A percentile compares a stretch with the other conserved stretches of the same genome.
Conservation (phyloP, 2,113 vertebrate genomes). For the Stomatorhinus ivindoensis region DNA sequence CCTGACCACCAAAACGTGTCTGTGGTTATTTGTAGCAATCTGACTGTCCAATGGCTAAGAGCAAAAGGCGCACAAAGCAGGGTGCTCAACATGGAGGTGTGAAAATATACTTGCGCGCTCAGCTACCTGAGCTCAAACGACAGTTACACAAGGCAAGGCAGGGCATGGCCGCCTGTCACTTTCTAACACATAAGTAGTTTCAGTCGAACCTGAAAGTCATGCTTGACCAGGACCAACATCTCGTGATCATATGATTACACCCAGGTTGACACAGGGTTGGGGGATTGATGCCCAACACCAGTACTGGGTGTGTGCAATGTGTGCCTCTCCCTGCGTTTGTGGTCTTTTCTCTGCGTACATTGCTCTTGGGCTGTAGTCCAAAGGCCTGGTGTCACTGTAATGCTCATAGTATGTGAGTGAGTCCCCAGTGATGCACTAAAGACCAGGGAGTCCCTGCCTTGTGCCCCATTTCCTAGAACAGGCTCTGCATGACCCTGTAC, state of each 20-base stretch:
- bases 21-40: neutral
- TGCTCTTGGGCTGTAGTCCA: neutral
- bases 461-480: neutral
- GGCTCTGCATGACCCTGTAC: neutral
- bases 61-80: neutral
- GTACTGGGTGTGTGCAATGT: neutral
- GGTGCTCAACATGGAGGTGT: neutral
- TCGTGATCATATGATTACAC: neutral
- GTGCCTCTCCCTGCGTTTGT: neutral
- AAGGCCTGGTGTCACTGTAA: neutral
- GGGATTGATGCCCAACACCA: neutral
- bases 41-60: neutral
- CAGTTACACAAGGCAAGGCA: neutral
- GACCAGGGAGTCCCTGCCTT: neutral
- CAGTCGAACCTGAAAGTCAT: constrained; percentile 5
- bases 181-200: neutral
- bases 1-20: neutral
- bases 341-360: neutral
- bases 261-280: neutral
- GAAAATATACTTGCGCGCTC: neutral
- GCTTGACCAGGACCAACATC: neutral
- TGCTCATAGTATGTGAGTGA: neutral
- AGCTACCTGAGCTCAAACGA: neutral
- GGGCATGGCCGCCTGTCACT: neutral
- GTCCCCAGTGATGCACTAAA: neutral